A percentile compares a stretch with the other conserved stretches of the same genome.
Evolutionary conservation across 2,888 invertebrate species (phyloP).

Genomic region (Agonum fuliginosum): DNA sequence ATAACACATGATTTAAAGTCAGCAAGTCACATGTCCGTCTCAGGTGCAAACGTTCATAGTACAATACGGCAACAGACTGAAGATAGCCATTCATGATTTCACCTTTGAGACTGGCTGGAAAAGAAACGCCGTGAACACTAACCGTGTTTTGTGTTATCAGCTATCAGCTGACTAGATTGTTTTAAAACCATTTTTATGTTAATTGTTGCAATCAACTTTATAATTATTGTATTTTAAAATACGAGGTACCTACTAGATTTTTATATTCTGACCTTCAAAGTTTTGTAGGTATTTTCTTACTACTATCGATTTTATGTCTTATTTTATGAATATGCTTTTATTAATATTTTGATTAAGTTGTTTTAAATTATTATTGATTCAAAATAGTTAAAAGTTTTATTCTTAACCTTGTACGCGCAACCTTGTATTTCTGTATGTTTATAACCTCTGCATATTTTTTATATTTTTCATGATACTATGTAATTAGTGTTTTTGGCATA

Average conservation of each 20-base stretch:
- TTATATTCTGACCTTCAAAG: neutral
- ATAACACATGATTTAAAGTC: constrained; percentile 36
- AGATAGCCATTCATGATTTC: constrained; percentile 34
- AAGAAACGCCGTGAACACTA: constrained; percentile 40
- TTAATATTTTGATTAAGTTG: neutral
- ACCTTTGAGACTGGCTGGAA: constrained; percentile 25
- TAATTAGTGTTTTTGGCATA: neutral
- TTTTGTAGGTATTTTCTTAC: neutral
- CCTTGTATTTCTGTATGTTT: constrained; percentile 7
- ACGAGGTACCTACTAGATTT: neutral
- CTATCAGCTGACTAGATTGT: constrained; percentile 10
- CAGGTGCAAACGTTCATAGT: constrained; percentile 23
- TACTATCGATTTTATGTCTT: neutral
- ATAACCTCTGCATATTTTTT: neutral
- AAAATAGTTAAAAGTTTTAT: neutral
- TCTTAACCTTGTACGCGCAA: neutral
- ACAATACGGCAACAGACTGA: constrained; percentile 29
- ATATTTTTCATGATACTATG: neutral
- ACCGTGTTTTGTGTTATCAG: constrained; percentile 31
- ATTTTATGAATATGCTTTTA: neutral
- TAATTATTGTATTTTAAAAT: constrained; percentile 19
- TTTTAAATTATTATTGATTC: neutral
- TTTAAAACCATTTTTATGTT: constrained; percentile 26
- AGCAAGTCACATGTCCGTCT: constrained; percentile 31
- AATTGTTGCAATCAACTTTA: neutral